These are phyloP conservation scores for Bufo gargarizans DNA, from an alignment of 2,113 vertebrate genomes.

Conservation along the genomic window DNA sequence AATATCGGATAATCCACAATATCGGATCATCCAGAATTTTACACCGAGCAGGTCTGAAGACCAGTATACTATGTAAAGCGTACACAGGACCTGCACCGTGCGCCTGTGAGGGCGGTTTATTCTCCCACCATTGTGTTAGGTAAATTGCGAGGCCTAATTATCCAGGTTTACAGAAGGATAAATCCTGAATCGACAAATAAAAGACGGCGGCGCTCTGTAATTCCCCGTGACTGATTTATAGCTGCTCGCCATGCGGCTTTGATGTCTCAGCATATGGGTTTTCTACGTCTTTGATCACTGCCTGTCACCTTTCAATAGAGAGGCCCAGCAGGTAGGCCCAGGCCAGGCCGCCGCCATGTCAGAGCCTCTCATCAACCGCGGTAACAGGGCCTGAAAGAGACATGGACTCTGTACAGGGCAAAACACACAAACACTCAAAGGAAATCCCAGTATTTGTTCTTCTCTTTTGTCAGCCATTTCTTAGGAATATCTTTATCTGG, in stretches of 20 bases:
- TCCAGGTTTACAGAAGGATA: slow-evolving; percentile 4
- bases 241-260: slow-evolving; percentile 43
- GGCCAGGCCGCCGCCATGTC: not conserved
- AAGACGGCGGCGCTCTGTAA: slow-evolving; percentile 1
- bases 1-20: not conserved
- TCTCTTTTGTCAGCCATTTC: not conserved
- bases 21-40: not conserved
- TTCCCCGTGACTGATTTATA: slow-evolving; percentile 52
- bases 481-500: not conserved
- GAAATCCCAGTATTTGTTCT: not conserved
- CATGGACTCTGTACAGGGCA: not conserved
- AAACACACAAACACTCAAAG: not conserved
- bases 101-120: not conserved
- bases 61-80: no score
- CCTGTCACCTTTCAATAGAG: slow-evolving; percentile 38
- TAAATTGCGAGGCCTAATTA: slow-evolving; percentile 8
- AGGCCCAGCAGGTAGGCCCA: slow-evolving; percentile 49
- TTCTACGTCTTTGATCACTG: slow-evolving; percentile 28
- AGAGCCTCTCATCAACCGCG: not conserved
- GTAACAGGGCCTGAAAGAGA: slow-evolving; percentile 11
- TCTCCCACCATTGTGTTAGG: slow-evolving; percentile 9
- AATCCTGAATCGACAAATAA: slow-evolving; percentile 27
- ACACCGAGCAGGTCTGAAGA: no score
- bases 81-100: not conserved
- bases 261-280: slow-evolving; percentile 48